Evolutionary conservation across 2,113 vertebrate genomes (phyloP).

Genomic region (Oenanthe melanoleuca): DNA sequence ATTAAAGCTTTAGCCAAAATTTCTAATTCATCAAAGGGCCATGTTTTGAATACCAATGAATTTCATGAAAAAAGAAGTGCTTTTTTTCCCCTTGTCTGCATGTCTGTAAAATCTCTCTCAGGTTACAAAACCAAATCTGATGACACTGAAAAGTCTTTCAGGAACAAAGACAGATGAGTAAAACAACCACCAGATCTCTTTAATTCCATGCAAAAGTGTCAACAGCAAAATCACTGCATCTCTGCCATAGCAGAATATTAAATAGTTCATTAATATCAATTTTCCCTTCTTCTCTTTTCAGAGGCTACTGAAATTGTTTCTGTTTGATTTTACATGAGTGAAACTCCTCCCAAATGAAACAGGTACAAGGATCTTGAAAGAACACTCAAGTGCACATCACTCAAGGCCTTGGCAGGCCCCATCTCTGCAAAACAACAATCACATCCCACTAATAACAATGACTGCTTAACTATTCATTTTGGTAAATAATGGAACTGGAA

Average conservation of each 20-base stretch:
- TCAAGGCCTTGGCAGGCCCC: conserved; percentile 62
- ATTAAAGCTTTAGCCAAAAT: conserved; percentile 65
- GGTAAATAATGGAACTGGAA: conserved; percentile 69
- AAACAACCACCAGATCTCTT: conserved; percentile 59
- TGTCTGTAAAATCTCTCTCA: conserved; percentile 53
- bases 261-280: conserved; percentile 71
- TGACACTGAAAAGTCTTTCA: conserved; percentile 68
- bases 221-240: conserved; percentile 69
- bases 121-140: conserved; percentile 62
- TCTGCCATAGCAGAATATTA: conserved; percentile 63
- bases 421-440: conserved; percentile 53
- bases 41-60: conserved; percentile 61
- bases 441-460: conserved; percentile 62
- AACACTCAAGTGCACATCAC: conserved; percentile 65
- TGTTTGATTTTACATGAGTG: conserved; percentile 70
- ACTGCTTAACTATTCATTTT: conserved; percentile 68
- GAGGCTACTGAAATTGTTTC: conserved; percentile 69
- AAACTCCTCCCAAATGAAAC: conserved; percentile 67
- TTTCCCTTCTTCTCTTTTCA: conserved; percentile 64
- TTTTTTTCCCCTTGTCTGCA: conserved; percentile 35
- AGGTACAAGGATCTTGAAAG: conserved; percentile 70
- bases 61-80: not conserved
- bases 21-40: conserved; percentile 58
- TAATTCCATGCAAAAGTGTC: conserved; percentile 70
- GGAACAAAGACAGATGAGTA: conserved; percentile 62